These are phyloP conservation scores for Erpobdella octoculata DNA, from an alignment of 2,888 invertebrate genomes.

Conservation along the genomic window DNA sequence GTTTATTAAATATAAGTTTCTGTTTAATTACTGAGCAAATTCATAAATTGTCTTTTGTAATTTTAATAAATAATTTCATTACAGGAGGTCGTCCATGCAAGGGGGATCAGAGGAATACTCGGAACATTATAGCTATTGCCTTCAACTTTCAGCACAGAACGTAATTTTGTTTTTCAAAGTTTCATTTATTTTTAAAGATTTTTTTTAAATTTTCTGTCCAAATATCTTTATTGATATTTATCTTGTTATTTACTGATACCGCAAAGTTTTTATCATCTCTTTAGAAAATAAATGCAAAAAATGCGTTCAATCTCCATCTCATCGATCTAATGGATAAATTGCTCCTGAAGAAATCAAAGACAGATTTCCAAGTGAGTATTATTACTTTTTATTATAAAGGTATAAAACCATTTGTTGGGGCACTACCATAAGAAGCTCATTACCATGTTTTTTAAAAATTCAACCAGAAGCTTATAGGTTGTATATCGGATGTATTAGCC, in stretches of 20 bases:
- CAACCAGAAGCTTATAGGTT: too few species aligned
- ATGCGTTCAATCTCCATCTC: slow-evolving; percentile 77
- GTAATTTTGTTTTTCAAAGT: not conserved
- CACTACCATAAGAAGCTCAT: too few species aligned
- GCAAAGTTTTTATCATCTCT: slow-evolving; percentile 37
- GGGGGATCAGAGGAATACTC: not conserved
- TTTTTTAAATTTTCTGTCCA: not conserved
- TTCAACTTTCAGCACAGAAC: slow-evolving; percentile 11
- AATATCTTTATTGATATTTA: not conserved
- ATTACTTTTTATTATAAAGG: slow-evolving; percentile 8
- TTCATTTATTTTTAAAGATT: not conserved
- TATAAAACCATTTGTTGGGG: too few species aligned
- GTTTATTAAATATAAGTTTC: too few species aligned
- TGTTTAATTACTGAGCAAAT: too few species aligned
- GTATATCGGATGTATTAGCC: too few species aligned
- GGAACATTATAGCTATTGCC: not conserved
- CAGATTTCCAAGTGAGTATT: slow-evolving; percentile 59
- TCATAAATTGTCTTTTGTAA: too few species aligned
- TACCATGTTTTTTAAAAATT: too few species aligned
- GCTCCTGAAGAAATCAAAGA: slow-evolving; percentile 66
- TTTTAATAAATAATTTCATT: too few species aligned
- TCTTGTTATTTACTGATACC: slow-evolving; percentile 2
- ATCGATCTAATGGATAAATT: slow-evolving; percentile 76
- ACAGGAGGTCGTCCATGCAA: too few species aligned
- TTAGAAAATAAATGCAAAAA: slow-evolving; percentile 77